These are phyloP conservation scores for Poecilia wingei DNA, from an alignment of 2,797 vertebrate species.

Conservation along the genomic window DNA sequence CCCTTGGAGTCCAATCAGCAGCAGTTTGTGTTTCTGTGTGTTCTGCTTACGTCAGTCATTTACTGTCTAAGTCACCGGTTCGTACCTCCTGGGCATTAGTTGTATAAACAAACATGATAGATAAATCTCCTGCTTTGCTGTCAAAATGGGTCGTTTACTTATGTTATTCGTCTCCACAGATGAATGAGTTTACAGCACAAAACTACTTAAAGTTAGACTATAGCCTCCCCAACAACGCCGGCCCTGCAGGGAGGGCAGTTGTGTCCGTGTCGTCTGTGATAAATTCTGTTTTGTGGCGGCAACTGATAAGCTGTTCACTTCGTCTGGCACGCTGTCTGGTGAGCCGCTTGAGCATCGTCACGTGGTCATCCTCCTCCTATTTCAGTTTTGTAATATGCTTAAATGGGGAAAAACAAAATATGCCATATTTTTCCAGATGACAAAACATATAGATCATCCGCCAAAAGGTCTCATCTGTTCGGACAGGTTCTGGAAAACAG, in stretches of 20 bases:
- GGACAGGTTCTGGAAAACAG: conserved; percentile 10
- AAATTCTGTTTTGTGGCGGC: conserved; percentile 42
- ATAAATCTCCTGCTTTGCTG: background rate
- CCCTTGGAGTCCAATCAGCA: background rate
- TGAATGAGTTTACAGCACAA: background rate
- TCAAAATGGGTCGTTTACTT: background rate
- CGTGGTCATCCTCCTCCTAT: conserved; percentile 26
- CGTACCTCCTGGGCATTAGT: background rate
- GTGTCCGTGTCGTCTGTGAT: conserved; percentile 26
- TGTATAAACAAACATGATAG: background rate
- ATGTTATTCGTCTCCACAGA: background rate
- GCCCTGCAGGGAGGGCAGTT: conserved; percentile 39
- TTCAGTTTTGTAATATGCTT: conserved; percentile 38
- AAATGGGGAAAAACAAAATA: conserved; percentile 38
- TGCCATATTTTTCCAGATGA: conserved; percentile 2
- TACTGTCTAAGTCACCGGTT: background rate
- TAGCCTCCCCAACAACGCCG: conserved; percentile 51
- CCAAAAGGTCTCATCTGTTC: conserved; percentile 18
- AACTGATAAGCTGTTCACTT: conserved; percentile 51
- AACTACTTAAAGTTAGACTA: background rate
- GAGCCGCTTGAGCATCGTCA: conserved; percentile 47
- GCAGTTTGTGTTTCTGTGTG: background rate
- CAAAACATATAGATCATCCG: conserved; percentile 21
- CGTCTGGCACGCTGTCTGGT: conserved; percentile 50
- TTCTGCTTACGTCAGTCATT: background rate